Conservation (phyloP, 2,113 vertebrate species). For the Tetraodon nigroviridis region DNA sequence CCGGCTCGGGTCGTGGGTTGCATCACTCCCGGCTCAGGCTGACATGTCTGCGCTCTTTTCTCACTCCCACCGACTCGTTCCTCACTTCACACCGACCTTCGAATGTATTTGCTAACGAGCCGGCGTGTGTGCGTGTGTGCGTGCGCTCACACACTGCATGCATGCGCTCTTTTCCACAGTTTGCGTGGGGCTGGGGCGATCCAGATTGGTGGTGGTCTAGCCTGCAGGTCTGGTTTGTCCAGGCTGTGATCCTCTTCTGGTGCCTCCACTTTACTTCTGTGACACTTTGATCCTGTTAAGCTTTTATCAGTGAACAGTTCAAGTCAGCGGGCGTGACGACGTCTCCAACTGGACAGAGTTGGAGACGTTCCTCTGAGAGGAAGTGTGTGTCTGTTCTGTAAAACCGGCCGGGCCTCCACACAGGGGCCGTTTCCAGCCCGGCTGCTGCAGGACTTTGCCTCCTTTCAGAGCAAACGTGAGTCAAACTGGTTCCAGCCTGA, state of each 20-base stretch:
- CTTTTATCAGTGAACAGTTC: too few species aligned
- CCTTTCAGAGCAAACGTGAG: conserved; percentile 39
- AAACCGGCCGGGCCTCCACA: too few species aligned
- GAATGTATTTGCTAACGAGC: neutral
- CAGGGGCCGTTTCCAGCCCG: too few species aligned
- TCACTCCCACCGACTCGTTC: neutral
- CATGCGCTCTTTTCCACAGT: neutral
- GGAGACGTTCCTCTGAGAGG: too few species aligned
- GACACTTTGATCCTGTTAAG: too few species aligned
- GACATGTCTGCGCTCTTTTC: conserved; percentile 5
- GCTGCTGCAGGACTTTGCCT: conserved; percentile 25
- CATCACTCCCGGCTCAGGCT: conserved; percentile 46
- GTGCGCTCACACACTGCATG: neutral
- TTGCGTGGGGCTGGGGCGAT: neutral
- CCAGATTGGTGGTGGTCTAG: conserved; percentile 8
- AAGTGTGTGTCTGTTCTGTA: too few species aligned
- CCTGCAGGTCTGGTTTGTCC: conserved; percentile 51
- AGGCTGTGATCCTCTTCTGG: neutral
- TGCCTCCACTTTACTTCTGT: neutral
- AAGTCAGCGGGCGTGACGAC: too few species aligned
- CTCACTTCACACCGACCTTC: neutral
- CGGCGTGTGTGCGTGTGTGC: neutral
- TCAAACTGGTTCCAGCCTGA: conserved; percentile 35
- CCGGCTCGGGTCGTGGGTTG: conserved; percentile 29
- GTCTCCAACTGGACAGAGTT: too few species aligned